Evolutionary conservation across 1,140 invertebrate species (phyloP), one percentile per base, ranked within the genome.

Genomic region (Mylabris phalerata): DNA sequence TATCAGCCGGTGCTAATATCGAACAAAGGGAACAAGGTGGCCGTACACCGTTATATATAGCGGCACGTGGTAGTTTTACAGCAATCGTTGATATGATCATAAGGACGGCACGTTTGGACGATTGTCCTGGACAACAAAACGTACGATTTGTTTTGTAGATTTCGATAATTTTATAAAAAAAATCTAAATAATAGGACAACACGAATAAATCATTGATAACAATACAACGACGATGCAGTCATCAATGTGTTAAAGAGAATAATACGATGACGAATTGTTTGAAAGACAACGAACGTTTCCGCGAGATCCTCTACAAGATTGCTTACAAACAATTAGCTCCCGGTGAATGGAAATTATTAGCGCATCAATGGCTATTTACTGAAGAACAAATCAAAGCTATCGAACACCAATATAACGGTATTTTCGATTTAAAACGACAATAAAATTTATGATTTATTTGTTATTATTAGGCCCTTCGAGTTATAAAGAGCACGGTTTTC

Each of bases 71-170:
- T 9, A 90, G 88, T 71, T 90, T 90, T 75, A 89, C 88, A 9
- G 86, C 88, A 3, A 90, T 92, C 49, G 84, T 92, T 48, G 89
- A 90, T 67, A 87, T 91, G 79, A 84, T 92, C 41, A 90, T 91
- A 49, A 87, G 85, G 70, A 90, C 88, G 5, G 83, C 84, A 2
- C 77, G 85, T 55, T 70, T 88, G 19, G 19, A 19, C 13, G 71
- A 73, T 52, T 73, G 71, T 60, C 69, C 71, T 0, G 60, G 66
- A 42, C 67, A 71, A 19, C 19, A 19, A 2, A 19, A 19, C 45
- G 71, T 71, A 32, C 40, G 19, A 11, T 9, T 43, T 42, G 6
- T 25, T 4, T 10, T 38, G 19, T 9, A 27, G 4, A 48, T 48
- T 24, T 10, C 11, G 25, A 27, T 5, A n/a, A 50, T n/a, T 40